Percentiles rank a stretch among this genome's conserved stretches.
phyloP scores from a whole-genome alignment of 1,140 invertebrate species.

The Drosophila neocordata region DNA sequence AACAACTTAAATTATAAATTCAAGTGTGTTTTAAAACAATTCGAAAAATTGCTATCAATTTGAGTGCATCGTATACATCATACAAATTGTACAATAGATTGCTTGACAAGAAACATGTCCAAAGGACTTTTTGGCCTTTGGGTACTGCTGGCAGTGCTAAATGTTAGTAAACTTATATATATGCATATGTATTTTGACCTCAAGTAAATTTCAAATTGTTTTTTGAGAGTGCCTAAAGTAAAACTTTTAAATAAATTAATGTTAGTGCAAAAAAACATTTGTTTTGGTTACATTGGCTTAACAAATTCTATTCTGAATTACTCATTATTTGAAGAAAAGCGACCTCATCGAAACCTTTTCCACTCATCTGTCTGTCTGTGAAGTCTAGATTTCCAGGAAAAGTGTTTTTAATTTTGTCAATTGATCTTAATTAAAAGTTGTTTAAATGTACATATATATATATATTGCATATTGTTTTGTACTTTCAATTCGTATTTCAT shows the following conservation, averaged over 20 bases:
- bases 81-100: constrained; percentile 1
- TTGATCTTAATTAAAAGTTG: constrained; percentile 25
- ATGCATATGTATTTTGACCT: too few species aligned
- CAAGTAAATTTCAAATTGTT: neutral
- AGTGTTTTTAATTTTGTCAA: constrained; percentile 12
- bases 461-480: constrained; percentile 26
- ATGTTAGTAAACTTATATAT: constrained; percentile 31
- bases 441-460: neutral
- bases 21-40: constrained; percentile 12
- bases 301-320: too few species aligned
- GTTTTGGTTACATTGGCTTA: too few species aligned
- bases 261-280: too few species aligned
- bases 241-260: too few species aligned
- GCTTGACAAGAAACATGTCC: constrained; percentile 23
- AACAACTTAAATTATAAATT: constrained; percentile 32
- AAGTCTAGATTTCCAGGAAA: neutral
- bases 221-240: neutral
- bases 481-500: constrained; percentile 36
- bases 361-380: neutral
- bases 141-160: constrained; percentile 29
- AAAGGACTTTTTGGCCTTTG: constrained; percentile 33
- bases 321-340: neutral
- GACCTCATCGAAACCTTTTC: too few species aligned
- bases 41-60: constrained; percentile 25
- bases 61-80: constrained; percentile 6